A percentile compares a stretch with the other conserved stretches of the same genome.
phyloP scores from a whole-genome alignment of 2,888 invertebrate species.

The Nomada fucata region DNA sequence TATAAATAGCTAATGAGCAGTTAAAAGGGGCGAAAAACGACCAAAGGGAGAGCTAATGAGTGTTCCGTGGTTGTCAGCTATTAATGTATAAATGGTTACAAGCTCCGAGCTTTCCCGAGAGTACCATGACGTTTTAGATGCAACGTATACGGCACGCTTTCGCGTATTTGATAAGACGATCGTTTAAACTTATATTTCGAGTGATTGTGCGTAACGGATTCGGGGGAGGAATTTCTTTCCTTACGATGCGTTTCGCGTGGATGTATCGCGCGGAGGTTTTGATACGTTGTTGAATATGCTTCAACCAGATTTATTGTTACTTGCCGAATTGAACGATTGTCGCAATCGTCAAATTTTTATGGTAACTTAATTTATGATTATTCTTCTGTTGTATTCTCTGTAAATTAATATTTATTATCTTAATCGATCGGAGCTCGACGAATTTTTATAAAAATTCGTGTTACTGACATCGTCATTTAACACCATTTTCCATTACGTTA shows the following conservation, averaged over 20 bases:
- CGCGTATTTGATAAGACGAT: too few relatives aligned
- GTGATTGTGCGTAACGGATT: neutral
- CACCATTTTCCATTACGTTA: slow-evolving; percentile 18
- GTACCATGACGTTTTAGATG: too few relatives aligned
- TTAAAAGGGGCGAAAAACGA: slow-evolving; percentile 45
- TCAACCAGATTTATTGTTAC: too few relatives aligned
- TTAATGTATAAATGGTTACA: slow-evolving; percentile 49
- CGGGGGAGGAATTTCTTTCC: too few relatives aligned
- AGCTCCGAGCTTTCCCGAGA: slow-evolving; percentile 15
- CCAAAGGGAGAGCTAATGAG: slow-evolving; percentile 43
- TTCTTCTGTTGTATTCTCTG: neutral
- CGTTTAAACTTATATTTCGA: neutral
- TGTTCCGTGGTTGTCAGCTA: slow-evolving; percentile 55
- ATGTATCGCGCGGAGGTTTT: too few relatives aligned
- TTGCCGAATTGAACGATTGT: too few relatives aligned
- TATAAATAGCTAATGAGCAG: slow-evolving; percentile 55
- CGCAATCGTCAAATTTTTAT: neutral
- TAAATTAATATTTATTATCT: neutral
- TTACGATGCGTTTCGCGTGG: too few relatives aligned
- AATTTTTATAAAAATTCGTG: neutral
- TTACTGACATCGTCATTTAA: neutral
- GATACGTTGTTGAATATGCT: too few relatives aligned
- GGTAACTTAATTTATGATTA: neutral
- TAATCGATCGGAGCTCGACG: neutral
- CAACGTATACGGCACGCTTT: slow-evolving; percentile 13